Evolutionary conservation across 2,888 invertebrate species (phyloP).

Genomic region (Poecilus cupreus): DNA sequence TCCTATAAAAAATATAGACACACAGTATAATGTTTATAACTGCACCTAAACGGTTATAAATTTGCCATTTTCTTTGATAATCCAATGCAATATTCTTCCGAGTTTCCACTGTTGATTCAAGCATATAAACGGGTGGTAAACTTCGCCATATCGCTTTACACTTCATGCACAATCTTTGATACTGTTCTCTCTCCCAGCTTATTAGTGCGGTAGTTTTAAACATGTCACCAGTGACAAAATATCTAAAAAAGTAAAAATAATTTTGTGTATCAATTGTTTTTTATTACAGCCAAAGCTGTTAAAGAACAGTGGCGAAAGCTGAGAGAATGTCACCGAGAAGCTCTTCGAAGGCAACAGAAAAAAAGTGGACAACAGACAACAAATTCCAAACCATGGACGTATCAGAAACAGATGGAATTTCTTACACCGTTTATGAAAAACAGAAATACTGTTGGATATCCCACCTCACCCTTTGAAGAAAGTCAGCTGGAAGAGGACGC

Average conservation of each 20-base stretch:
- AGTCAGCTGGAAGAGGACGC: not conserved
- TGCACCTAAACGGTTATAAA: not conserved
- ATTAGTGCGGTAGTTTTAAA: not conserved
- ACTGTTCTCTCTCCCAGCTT: not conserved
- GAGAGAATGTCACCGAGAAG: too few species aligned
- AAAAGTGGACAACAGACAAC: too few species aligned
- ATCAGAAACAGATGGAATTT: not conserved
- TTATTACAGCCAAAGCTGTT: not conserved
- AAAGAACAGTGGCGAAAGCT: too few species aligned
- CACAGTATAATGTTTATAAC: too few species aligned
- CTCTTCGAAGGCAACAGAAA: too few species aligned
- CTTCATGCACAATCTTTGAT: not conserved
- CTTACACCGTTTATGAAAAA: not conserved
- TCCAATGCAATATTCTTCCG: not conserved
- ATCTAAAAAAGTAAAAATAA: not conserved
- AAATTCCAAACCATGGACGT: too few species aligned
- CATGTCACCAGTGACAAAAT: not conserved
- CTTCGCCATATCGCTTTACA: too few species aligned
- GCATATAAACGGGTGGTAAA: not conserved
- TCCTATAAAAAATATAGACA: too few species aligned
- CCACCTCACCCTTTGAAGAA: not conserved
- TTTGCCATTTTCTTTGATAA: not conserved
- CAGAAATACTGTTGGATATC: not conserved
- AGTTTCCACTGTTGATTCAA: not conserved
- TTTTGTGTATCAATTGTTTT: not conserved